Conservation (phyloP, 2,113 vertebrate genomes). For the Typhlomys cinereus region DNA sequence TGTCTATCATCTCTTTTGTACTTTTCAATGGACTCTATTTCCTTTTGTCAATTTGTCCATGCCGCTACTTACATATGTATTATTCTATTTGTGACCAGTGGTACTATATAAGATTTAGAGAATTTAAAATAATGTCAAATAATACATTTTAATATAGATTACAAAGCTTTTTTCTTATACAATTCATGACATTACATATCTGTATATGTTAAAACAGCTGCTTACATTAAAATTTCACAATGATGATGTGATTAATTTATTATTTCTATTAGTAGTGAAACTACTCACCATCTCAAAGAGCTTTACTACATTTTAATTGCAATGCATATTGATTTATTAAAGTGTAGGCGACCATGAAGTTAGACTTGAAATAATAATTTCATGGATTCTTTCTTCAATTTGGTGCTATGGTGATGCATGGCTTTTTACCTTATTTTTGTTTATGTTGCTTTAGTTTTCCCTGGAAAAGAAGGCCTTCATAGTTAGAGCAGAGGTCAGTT, state of each 20-base stretch:
- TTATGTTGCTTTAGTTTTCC: conserved; percentile 9
- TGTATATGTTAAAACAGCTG: not conserved
- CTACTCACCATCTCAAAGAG: not conserved
- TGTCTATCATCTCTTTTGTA: no score
- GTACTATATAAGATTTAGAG: not conserved
- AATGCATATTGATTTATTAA: conserved; percentile 2
- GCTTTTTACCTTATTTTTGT: not conserved
- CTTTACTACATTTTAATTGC: not conserved
- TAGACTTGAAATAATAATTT: conserved; percentile 23
- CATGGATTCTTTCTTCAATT: not conserved
- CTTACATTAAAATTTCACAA: conserved; percentile 10
- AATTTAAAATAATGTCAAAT: not conserved
- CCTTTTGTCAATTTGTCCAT: not conserved
- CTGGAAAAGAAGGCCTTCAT: conserved; percentile 29
- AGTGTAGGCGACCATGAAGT: not conserved
- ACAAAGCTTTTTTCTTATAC: not conserved
- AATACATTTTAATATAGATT: not conserved
- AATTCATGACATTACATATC: not conserved
- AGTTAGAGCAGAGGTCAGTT: conserved; percentile 46
- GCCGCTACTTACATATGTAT: not conserved
- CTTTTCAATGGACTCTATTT: not conserved
- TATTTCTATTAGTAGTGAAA: conserved; percentile 40
- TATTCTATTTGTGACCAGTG: not conserved
- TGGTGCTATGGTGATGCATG: not conserved
- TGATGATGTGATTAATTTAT: conserved; percentile 12